Base-by-base conservation (phyloP, 2,888 invertebrate species). In the Oscheius sp. region DNA sequence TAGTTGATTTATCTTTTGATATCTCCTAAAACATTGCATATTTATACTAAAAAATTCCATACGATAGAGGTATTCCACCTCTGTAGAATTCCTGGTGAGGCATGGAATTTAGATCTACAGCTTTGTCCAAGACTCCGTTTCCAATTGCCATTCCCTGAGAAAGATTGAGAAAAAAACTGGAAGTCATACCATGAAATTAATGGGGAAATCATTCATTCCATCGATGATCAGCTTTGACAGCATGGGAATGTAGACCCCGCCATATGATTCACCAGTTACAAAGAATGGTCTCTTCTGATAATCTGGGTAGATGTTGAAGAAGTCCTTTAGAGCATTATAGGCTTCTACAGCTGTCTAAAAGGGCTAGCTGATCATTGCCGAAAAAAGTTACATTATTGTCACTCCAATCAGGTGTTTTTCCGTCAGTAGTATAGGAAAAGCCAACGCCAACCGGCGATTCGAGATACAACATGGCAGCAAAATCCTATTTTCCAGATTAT, bases 391-490 rank as follows among this genome's bases (percentile, higher is more conserved):
- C 80, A 9, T 71, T 74, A 46, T 72, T 53, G 79, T 89, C 85
- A 73, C 85, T 84, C 59, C 83, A 79, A 27, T 80, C 77, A 18
- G 85, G 88, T 76, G 89, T 89, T 58, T 89, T 88, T 41, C 88
- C 88, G 81, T 90, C 89, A 13, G 84, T 84, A 1, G 90, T 86
- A 81, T 91, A 91, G 0, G 91, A 91, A 78, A 88, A 91, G 0
- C 91, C 91, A 35, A 91, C 91, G 45, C 91, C 91, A 25, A 91
- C 91, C n/a, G 91, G 91, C 1, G 91, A 88, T 82, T 91, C 91
- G 72, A 91, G 79, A 80, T 89, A 91, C 49, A 91, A 76, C 75
- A 91, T 89, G 78, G 90, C 91, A 13, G 90, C 90, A 27, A 89
- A 82, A 43, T 61, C 61, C 66, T 66, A 21, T 16, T n/a, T n/a